phyloP scores from a whole-genome alignment of 2,113 vertebrate genomes.

The Colaptes auratus region DNA sequence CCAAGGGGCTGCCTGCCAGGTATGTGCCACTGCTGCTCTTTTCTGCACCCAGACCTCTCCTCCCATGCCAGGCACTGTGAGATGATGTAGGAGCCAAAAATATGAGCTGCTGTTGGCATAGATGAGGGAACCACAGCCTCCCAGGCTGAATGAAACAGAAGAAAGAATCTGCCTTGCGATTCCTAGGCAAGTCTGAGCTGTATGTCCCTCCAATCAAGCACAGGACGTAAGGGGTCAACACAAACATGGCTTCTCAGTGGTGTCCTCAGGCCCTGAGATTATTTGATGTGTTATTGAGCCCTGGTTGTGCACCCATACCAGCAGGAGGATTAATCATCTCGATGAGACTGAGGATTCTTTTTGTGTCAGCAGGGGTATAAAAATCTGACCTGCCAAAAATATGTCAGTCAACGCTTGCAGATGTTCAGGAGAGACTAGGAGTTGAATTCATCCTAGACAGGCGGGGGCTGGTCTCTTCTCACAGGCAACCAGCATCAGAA shows the following conservation, averaged over 20 bases:
- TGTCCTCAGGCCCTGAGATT: background rate
- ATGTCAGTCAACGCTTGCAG: background rate
- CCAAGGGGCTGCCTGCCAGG: background rate
- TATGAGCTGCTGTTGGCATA: background rate
- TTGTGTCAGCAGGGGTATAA: background rate
- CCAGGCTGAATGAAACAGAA: background rate
- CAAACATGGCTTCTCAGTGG: rapidly evolving
- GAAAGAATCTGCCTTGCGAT: background rate
- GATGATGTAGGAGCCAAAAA: background rate
- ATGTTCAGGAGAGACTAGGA: background rate
- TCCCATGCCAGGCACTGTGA: background rate
- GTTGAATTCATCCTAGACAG: background rate
- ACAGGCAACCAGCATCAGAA: no score
- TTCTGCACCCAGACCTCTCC: background rate
- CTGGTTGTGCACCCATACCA: no score
- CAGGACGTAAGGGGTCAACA: background rate
- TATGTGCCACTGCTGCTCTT: background rate
- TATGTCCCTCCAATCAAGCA: background rate
- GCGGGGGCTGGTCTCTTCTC: no score
- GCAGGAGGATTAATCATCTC: background rate
- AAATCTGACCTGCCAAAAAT: background rate
- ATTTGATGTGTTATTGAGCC: background rate
- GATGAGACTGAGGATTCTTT: background rate
- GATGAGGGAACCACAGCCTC: background rate
- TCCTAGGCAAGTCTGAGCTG: background rate